Conservation (phyloP, 2,797 vertebrate genomes). For the Craterocephalus amniculus region DNA sequence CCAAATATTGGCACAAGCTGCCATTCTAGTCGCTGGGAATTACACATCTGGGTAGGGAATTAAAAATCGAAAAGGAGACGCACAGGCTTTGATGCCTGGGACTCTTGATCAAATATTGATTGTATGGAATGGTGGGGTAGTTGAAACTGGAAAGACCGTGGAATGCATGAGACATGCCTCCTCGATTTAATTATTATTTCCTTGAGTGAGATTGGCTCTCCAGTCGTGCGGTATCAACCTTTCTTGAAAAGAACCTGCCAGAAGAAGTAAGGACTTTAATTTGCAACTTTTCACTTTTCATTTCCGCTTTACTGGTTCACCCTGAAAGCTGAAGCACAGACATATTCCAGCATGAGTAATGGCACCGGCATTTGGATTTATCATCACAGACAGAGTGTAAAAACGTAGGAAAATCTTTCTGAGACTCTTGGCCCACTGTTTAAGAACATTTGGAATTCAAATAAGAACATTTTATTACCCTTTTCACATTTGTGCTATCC, state of each 20-base stretch:
- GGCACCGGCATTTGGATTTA: slow-evolving; percentile 49
- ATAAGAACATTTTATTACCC: slow-evolving; percentile 7
- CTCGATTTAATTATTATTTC: slow-evolving; percentile 78
- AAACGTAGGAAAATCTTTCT: slow-evolving; percentile 42
- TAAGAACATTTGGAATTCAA: slow-evolving; percentile 40
- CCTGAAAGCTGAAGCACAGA: slow-evolving; percentile 53
- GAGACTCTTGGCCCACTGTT: slow-evolving; percentile 26
- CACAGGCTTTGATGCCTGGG: slow-evolving; percentile 42
- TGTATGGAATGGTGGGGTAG: slow-evolving; percentile 51
- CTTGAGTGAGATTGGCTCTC: slow-evolving; percentile 52
- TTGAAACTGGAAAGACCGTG: slow-evolving; percentile 66
- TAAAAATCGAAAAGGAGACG: slow-evolving; percentile 51
- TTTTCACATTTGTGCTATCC: not conserved
- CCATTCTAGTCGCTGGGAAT: slow-evolving; percentile 45
- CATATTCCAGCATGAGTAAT: slow-evolving; percentile 56
- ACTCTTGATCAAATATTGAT: slow-evolving; percentile 81
- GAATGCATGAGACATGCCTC: slow-evolving; percentile 50
- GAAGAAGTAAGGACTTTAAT: slow-evolving; percentile 62
- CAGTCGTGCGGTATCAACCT: slow-evolving; percentile 46
- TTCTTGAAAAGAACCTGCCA: slow-evolving; percentile 61
- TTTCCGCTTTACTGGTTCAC: slow-evolving; percentile 65
- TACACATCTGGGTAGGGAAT: slow-evolving; percentile 42
- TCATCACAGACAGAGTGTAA: slow-evolving; percentile 46
- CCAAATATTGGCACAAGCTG: slow-evolving; percentile 72
- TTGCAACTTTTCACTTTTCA: slow-evolving; percentile 66